These are phyloP conservation scores for Aethes cnicana DNA, from an alignment of 2,888 invertebrate genomes.

Conservation along the genomic window DNA sequence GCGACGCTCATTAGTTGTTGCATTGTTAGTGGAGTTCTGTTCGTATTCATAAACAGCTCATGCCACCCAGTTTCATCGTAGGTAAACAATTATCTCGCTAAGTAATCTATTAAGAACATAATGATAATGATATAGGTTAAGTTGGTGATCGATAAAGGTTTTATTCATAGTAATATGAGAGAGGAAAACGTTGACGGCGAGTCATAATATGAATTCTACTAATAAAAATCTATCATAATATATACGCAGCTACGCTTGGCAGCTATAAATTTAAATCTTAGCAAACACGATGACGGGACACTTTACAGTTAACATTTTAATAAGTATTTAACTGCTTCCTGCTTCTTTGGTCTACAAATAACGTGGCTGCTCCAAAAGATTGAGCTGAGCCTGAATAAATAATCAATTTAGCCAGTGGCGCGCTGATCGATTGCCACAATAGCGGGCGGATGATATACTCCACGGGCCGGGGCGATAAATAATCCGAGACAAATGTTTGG, in stretches of 20 bases:
- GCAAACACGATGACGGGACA: constrained; percentile 50
- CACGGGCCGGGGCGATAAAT: constrained; percentile 76
- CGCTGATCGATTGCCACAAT: constrained; percentile 80
- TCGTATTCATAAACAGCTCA: background rate
- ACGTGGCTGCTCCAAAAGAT: constrained; percentile 67
- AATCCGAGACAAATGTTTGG: constrained; percentile 80
- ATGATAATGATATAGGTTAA: no score
- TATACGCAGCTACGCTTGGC: background rate
- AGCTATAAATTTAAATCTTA: constrained; percentile 47
- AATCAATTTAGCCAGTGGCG: constrained; percentile 74
- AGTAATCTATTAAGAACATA: background rate
- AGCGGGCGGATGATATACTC: constrained; percentile 78
- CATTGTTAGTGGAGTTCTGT: constrained; percentile 41
- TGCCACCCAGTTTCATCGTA: background rate
- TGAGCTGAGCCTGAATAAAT: constrained; percentile 78
- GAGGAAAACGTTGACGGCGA: no score
- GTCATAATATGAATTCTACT: no score
- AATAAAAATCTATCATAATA: no score
- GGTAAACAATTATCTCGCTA: background rate
- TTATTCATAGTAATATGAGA: no score
- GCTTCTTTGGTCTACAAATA: constrained; percentile 72
- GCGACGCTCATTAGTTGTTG: constrained; percentile 42
- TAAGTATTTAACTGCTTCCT: constrained; percentile 68
- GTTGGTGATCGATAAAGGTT: no score
- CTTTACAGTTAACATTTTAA: constrained; percentile 54